Evolutionary conservation across 2,113 vertebrate genomes (phyloP), one percentile per base, ranked within the genome.

Genomic region (Python bivittatus): DNA sequence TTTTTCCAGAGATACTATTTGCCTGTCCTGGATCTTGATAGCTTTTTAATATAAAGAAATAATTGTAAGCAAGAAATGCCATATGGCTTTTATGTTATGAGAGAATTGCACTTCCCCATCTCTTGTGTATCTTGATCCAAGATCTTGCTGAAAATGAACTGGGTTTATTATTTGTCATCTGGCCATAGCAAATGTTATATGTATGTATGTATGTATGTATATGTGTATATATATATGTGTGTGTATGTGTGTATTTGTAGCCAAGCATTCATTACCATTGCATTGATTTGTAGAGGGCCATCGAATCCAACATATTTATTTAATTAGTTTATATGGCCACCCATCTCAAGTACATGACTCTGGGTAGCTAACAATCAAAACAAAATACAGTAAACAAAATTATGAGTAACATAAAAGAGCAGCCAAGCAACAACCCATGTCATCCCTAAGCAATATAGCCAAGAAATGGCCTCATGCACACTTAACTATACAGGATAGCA

Each of bases 401-500:
- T 33, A n/a, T 33, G n/a, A 68, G n/a, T 13, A n/a, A n/a, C 29
- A 68, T 33, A 15, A 68, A 68, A 68, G 15, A 68, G 12, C 64
- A 68, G 12, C 29, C 29, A 13, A 68, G 64, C 64, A 68, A 68
- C 29, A 68, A 68, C 4, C 13, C 44, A 3, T 1, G 17, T 22
- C 33, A 79, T 79, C 7, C 17, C 33, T 33, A 22, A 42, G 8
- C 6, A 8, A 38, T 79, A 38, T 0, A 33, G n/a, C 33, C 29
- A 72, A 33, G 64, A 72, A 72, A 72, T 0, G 1, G 33, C 2
- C 68, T 20, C 6, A 72, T 13, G 13, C 94, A 96, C 96, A 96
- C 91, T 95, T 96, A 97, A 97, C 96, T 93, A 92, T 92, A 96
- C 96, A 94, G 96, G 94, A 93, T 96, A 92, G 94, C 93, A 95